These are phyloP conservation scores for Alfaro cultratus DNA, from an alignment of 2,797 vertebrate species.

Conservation along the genomic window DNA sequence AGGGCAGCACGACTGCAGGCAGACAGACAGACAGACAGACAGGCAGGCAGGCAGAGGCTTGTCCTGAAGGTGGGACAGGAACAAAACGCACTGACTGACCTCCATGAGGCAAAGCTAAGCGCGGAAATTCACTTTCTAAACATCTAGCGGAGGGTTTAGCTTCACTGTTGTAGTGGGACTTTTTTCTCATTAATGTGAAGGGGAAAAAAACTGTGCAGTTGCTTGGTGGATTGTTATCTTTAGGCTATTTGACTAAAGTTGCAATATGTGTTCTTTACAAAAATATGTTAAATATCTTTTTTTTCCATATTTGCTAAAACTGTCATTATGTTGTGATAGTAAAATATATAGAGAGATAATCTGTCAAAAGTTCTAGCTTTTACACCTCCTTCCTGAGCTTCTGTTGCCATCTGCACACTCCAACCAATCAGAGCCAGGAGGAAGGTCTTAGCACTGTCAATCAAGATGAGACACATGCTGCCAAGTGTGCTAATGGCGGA, in stretches of 20 bases:
- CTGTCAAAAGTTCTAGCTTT: no score
- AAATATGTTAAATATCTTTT: no score
- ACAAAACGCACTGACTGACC: neutral
- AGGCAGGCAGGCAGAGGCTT: neutral
- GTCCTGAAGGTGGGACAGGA: neutral
- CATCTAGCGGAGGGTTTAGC: neutral
- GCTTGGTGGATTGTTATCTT: neutral
- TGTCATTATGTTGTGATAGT: no score
- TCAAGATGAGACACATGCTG: no score
- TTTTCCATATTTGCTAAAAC: no score
- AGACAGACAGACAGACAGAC: neutral
- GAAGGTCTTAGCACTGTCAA: no score
- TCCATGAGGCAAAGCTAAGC: neutral
- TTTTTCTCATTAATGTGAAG: neutral
- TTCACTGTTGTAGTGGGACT: neutral
- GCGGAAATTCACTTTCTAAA: neutral
- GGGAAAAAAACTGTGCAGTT: neutral
- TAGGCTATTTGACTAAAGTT: neutral
- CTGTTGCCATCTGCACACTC: no score
- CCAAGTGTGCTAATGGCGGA: no score
- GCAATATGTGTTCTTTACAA: no score
- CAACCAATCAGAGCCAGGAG: no score
- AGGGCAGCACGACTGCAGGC: neutral
- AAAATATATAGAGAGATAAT: no score
- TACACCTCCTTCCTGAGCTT: no score